A percentile compares a stretch with the other conserved stretches of the same genome.
Conservation (phyloP, 1,140 invertebrate genomes). For the Drosophila lini region DNA sequence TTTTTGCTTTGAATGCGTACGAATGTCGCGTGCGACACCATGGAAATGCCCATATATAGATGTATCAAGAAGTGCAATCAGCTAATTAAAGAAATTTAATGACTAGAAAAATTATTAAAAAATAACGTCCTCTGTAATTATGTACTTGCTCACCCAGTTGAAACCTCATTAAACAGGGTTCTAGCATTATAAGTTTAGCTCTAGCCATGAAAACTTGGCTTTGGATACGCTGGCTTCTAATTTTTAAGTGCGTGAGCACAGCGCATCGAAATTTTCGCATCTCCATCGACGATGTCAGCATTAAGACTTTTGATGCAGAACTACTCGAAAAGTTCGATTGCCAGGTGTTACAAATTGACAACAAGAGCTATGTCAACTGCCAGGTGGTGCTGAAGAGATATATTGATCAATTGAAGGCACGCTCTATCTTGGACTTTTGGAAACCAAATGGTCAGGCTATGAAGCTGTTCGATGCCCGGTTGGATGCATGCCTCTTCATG, state of each 20-base stretch:
- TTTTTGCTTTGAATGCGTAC: too few species aligned
- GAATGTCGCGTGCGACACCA: too few species aligned
- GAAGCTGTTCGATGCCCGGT: constrained; percentile 29
- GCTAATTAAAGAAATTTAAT: not conserved
- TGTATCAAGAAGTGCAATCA: not conserved
- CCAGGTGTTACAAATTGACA: constrained; percentile 18
- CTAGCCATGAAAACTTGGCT: constrained; percentile 29
- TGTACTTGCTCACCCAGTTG: constrained; percentile 5
- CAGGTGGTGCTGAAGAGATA: constrained; percentile 23
- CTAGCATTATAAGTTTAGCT: constrained; percentile 4
- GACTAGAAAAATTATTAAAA: not conserved
- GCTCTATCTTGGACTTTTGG: constrained; percentile 26
- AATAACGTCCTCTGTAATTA: not conserved
- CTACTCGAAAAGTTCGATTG: constrained; percentile 25
- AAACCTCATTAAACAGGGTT: constrained; percentile 3
- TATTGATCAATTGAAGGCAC: constrained; percentile 12
- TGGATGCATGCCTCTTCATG: constrained; percentile 38
- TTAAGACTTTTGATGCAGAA: constrained; percentile 22
- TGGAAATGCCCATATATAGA: too few species aligned
- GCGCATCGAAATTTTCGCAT: constrained; percentile 40
- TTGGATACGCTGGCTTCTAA: constrained; percentile 11
- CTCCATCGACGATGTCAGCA: constrained; percentile 23
- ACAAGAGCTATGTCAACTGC: constrained; percentile 43
- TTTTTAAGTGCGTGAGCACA: constrained; percentile 4
- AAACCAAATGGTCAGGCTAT: constrained; percentile 16